These are phyloP conservation scores for Liasis olivaceus DNA, from an alignment of 2,797 vertebrate genomes.

Conservation along the genomic window DNA sequence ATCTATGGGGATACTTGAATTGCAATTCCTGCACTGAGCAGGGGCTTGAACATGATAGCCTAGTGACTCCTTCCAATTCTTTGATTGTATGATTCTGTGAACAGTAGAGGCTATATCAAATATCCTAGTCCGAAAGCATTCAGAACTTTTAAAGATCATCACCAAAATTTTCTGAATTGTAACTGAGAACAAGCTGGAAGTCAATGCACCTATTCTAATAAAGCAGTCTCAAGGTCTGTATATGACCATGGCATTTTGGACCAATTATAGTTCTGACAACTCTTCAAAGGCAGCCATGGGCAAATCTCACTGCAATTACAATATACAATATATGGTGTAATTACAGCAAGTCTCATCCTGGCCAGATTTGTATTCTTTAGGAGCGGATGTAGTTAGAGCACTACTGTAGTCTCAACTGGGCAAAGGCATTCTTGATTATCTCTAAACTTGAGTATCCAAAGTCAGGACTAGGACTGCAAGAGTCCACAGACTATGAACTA, in stretches of 20 bases:
- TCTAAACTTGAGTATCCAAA: background rate
- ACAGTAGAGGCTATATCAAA: background rate
- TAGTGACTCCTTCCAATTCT: background rate
- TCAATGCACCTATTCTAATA: background rate
- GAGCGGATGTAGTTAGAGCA: background rate
- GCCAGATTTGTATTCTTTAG: background rate
- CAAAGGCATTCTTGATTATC: background rate
- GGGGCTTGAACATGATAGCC: background rate
- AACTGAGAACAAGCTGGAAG: background rate
- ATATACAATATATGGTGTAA: background rate
- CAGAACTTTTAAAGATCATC: background rate
- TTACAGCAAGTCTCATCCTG: background rate
- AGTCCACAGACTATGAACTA: background rate
- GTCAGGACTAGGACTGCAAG: background rate
- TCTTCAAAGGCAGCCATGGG: background rate
- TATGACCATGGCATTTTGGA: background rate
- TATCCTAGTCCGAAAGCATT: background rate
- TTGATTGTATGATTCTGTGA: background rate
- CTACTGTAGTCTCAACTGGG: background rate
- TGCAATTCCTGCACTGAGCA: background rate
- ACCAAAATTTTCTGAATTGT: background rate
- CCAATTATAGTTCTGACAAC: background rate
- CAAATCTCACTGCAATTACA: background rate
- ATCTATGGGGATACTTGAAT: background rate
- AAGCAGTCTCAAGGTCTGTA: background rate